Base-by-base conservation (phyloP, 64 coral and sea anemone species). In the Pocillopora verrucosa region DNA sequence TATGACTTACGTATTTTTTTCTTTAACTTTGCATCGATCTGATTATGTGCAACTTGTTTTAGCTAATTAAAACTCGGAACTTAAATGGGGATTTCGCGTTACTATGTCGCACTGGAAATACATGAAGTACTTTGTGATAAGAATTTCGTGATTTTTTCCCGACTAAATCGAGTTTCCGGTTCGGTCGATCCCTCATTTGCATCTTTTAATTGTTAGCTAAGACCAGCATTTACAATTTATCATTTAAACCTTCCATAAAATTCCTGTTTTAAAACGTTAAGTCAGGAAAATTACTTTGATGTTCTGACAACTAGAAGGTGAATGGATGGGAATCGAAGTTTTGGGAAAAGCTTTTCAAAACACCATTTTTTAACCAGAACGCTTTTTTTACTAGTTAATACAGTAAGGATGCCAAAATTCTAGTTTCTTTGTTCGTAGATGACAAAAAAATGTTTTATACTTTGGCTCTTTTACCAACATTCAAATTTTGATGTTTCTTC, bases 271-370 rank as follows among this genome's bases (percentile, higher is more conserved):
- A 30, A 34, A 13, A 22, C 20, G 59, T 30, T 30, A 79, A 79
- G 30, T 57, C n/a, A 14, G 9, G 22, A 60, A 59, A 9, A 5
- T 79, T 30, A 26, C 13, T 78, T 59, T 59, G 41, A 17, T 60
- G 2, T 12, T 25, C 65, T 57, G 13, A 12, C 61, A 51, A 57
- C 10, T 58, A 58, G 5, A 24, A 70, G 19, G 7, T 72, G 82
- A 41, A 85, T 72, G 65, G 41, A 85, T 72, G 82, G 82, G 65
- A 85, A 72, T 16, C 57, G 82, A 67, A 72, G 45, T 56, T 34
- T 51, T 70, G 82, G 82, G 65, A 85, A 85, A 56, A 12, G 16
- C 15, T 85, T 85, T 11, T 9, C 80, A 83, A 12, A 61, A 51
- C 41, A 51, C 67, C 22, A 24, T 25, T 20, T 25, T 11, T n/a